Evolutionary conservation across 2,888 invertebrate genomes (phyloP).

Genomic region (Tetheella fluctuosa): DNA sequence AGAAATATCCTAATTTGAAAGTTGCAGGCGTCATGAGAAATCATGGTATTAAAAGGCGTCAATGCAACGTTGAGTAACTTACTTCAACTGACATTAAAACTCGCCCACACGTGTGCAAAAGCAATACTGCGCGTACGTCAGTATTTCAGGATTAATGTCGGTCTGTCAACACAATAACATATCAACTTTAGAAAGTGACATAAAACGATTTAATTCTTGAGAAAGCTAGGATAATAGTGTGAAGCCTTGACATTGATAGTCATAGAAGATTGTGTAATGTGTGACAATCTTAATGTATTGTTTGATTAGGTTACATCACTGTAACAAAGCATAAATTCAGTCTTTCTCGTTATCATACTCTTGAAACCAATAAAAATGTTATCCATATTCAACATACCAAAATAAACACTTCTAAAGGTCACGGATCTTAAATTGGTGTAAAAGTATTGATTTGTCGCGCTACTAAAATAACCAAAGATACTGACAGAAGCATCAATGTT

Average conservation of each 20-base stretch:
- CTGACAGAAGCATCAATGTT: not conserved
- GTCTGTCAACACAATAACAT: conserved; percentile 3
- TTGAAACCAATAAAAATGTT: not conserved
- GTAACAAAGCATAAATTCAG: not conserved
- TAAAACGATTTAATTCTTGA: conserved; percentile 1
- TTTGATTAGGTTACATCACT: not conserved
- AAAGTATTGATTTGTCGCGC: not conserved
- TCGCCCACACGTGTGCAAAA: conserved; percentile 2
- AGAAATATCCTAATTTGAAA: conserved; percentile 1
- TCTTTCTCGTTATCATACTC: not conserved
- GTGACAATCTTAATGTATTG: not conserved
- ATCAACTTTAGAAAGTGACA: conserved; percentile 4
- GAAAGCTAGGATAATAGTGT: not conserved
- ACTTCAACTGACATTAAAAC: conserved; percentile 7
- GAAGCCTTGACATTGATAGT: not conserved
- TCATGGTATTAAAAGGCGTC: not conserved
- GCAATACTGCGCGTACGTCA: not conserved
- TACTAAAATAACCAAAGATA: not conserved
- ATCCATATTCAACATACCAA: no score
- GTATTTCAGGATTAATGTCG: conserved; percentile 2
- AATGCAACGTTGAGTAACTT: not conserved
- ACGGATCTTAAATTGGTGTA: not conserved
- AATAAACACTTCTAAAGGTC: not conserved
- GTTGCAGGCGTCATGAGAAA: not conserved
- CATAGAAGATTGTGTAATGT: not conserved